Evolutionary conservation across 2,113 vertebrate genomes (phyloP), one percentile per base, ranked within the genome.

Genomic region (Pluvianellus socialis): DNA sequence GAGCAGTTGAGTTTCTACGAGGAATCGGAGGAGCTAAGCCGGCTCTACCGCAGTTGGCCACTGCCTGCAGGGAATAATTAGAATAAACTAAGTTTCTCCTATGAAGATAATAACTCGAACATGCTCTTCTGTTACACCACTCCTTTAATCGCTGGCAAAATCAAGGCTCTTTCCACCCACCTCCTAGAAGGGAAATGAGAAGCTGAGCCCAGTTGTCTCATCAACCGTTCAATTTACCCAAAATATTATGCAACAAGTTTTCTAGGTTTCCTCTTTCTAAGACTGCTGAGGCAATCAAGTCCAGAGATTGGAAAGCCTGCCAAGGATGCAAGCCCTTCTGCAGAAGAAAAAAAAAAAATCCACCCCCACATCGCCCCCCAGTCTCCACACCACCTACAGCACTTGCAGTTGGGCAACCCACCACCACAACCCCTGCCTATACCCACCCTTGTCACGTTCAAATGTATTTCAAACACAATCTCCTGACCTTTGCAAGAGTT

Each of bases 231-330:
- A 12, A 58, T 52, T 92, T 63, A 89, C 47, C 42, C 91, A 74
- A 92, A 74, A 75, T 40, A 84, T 96, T 94, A 71, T 12, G 72
- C 91, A 96, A 94, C 21, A 49, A 20, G 56, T 92, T 92, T 95
- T 97, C 95, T 95, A 96, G 91, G 89, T 86, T 96, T 96, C 68
- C 79, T 96, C 96, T 88, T 95, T 96, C 96, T 95, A 95, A 59
- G 93, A 83, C 55, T 80, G 91, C 59, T 81, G 72, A 88, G 55
- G 86, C 79, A 96, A 84, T 71, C 22, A 18, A 80, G 24, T 50
- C 59, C 83, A 83, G 79, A 77, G 32, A 90, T 0, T 6, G 76
- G 22, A 88, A 91, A 83, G 47, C 22, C 32, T 14, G 84, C 65
- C 50, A 91, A 87, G 68, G 58, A 58, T 0, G 0, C 24, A 42